Evolutionary conservation across 2,797 vertebrate genomes (phyloP).

Genomic region (Microctenopoma lineatum): DNA sequence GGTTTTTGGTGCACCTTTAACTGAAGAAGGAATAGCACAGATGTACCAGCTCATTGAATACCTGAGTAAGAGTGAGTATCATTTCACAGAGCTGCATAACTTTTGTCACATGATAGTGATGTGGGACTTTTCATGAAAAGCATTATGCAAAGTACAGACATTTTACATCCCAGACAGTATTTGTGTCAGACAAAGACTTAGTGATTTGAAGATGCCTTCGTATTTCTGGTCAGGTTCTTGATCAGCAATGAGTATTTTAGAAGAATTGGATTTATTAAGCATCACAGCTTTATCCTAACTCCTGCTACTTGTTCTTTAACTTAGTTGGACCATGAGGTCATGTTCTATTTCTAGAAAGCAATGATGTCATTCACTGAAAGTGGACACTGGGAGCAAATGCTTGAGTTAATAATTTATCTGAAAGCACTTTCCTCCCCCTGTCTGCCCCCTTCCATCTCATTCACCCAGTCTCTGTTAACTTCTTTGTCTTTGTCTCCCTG

Average conservation of each 20-base stretch:
- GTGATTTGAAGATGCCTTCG: background rate
- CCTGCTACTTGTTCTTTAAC: constrained; percentile 30
- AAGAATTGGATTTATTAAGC: background rate
- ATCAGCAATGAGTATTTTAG: background rate
- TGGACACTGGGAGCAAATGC: constrained; percentile 72
- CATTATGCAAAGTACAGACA: background rate
- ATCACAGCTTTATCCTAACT: background rate
- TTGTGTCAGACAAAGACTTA: background rate
- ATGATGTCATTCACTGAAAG: constrained; percentile 76
- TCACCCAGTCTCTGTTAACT: constrained; percentile 46
- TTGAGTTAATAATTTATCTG: constrained; percentile 76
- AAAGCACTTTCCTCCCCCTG: constrained; percentile 74
- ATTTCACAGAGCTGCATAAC: background rate
- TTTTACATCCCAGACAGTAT: constrained; percentile 5
- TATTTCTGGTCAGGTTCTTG: background rate
- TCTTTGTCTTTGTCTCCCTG: constrained; percentile 37
- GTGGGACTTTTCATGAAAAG: background rate
- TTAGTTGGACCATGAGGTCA: constrained; percentile 61
- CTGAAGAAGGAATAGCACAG: constrained; percentile 97
- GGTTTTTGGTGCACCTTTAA: constrained; percentile 94
- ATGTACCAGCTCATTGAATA: constrained; percentile 98
- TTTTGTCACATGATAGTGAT: background rate
- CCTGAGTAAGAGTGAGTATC: constrained; percentile 94
- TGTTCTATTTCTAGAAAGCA: constrained; percentile 71
- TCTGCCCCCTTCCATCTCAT: constrained; percentile 56